Evolutionary conservation across 2,113 vertebrate genomes (phyloP), one percentile per base, ranked within the genome.

Genomic region (Hippopotamus amphibius): DNA sequence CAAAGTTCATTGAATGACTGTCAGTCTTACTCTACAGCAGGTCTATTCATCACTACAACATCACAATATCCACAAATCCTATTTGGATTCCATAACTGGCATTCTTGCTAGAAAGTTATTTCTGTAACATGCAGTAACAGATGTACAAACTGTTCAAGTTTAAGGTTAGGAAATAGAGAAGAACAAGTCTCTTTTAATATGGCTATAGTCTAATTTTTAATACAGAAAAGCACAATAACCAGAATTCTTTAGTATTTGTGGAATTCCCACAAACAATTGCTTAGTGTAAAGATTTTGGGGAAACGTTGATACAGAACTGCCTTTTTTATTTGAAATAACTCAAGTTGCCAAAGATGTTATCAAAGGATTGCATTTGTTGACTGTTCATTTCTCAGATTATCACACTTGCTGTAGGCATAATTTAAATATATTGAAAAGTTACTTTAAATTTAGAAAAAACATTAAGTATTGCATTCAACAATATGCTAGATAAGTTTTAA

Each of bases 241-340:
- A 88, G n/a, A 85, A 85, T 85, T 88, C 41, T 53, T 86, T 55
- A 83, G 11, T 86, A 68, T 55, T 82, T 95, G 61, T 66, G 48
- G 79, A 89, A 93, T 59, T 71, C 1, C 11, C 63, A 37, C 13
- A 90, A 90, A 93, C 2, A 57, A 22, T 30, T 55, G 6, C 79
- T 85, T 26, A 50, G 33, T 57, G 79, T 61, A 80, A 95, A 96
- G 24, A 41, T 68, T 93, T 68, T 26, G 13, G 9, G 46, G 50
- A 30, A 21, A 15, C 22, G 30, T 65, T 43, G 55, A 43, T 37
- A 83, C 6, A 69, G 22, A 92, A 68, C 3, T 37, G 0, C 7
- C 13, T 17, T 77, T 89, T 87, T 77, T 17, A 88, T 53, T 66
- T 91, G 7, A 86, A 93, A 74, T 66, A 88, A 91, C 19, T 63